Evolutionary conservation across 1,140 invertebrate species (phyloP), one percentile per base, ranked within the genome.

Genomic region (Plodia interpunctella): DNA sequence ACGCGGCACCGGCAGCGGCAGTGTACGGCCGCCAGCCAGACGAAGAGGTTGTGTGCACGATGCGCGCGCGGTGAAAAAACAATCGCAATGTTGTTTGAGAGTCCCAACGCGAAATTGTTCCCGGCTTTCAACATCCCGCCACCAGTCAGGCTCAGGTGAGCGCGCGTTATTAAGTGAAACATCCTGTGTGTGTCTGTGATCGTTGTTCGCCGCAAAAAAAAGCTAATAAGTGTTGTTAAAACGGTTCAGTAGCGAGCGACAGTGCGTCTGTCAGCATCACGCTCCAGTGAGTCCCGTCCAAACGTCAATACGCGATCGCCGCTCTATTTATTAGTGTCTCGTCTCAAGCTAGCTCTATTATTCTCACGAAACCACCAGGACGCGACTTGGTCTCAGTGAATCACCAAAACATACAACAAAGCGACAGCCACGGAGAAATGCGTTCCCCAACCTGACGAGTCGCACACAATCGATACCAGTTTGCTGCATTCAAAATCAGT

Each of bases 41-140:
- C 63, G 65, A 65, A 59, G 71, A 65, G 74, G 70, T 80, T 76
- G 81, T 69, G 69, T 74, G 57, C 80, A 86, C 74, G 59, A 88
- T 88, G 85, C 69, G 66, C 72, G 78, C 78, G 64, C 81, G 81
- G 83, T 85, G 78, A 86, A 72, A 76, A 78, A 76, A 81, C 70
- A 79, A 73, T 77, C 77, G 76, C 76, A 73, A 87, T 87, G 82
- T 74, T 88, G 81, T 88, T 87, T 75, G 86, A 87, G 79, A 88
- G 80, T 77, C 86, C 86, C 75, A 87, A 87, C 71, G 86, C 84
- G 71, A 89, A 89, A 80, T 70, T 89, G 79, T 89, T 76, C 79
- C 84, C 84, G 70, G 83, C 83, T 72, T 89, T 89, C 87, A 87
- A 87, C 80, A 89, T 89, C 76, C 87, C 87, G 61, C 87, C 87